phyloP scores from a whole-genome alignment of 2,888 invertebrate genomes.

The Meandrusa payeni region DNA sequence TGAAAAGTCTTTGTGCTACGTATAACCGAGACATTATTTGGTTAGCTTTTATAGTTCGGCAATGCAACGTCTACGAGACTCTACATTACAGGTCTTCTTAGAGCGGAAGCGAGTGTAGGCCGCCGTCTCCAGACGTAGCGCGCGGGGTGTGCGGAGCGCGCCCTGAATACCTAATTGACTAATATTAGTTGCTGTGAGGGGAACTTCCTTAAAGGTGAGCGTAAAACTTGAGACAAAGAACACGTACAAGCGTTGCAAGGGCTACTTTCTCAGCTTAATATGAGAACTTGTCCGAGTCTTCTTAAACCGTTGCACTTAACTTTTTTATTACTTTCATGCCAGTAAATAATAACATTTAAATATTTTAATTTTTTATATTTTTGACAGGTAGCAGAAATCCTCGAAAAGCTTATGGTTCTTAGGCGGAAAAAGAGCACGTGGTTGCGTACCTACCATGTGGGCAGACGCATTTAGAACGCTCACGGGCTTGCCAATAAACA shows the following conservation, averaged over 20 bases:
- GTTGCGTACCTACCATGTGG: too few relatives aligned
- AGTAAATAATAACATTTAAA: too few relatives aligned
- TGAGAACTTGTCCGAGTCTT: slow-evolving; percentile 41
- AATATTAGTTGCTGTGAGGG: slow-evolving; percentile 73
- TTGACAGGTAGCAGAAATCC: too few relatives aligned
- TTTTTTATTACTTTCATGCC: too few relatives aligned
- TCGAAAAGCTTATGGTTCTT: too few relatives aligned
- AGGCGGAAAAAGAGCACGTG: too few relatives aligned
- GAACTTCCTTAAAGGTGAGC: slow-evolving; percentile 72
- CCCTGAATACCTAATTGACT: slow-evolving; percentile 78
- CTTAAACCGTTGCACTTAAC: slow-evolving; percentile 22
- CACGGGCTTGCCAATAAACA: too few relatives aligned
- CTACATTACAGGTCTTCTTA: slow-evolving; percentile 23
- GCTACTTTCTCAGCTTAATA: slow-evolving; percentile 65
- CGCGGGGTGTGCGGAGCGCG: slow-evolving; percentile 62
- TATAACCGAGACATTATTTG: slow-evolving; percentile 7
- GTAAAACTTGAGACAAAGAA: slow-evolving; percentile 74
- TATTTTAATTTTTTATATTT: too few relatives aligned
- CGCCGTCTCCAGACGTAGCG: slow-evolving; percentile 54
- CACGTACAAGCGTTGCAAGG: slow-evolving; percentile 64
- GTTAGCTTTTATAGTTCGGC: slow-evolving; percentile 14
- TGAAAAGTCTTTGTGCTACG: neutral
- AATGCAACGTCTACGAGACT: slow-evolving; percentile 20
- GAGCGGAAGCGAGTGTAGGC: slow-evolving; percentile 38
- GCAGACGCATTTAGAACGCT: too few relatives aligned